Evolutionary conservation across 2,797 vertebrate genomes (phyloP).

Genomic region (Macropus fuliginosus): DNA sequence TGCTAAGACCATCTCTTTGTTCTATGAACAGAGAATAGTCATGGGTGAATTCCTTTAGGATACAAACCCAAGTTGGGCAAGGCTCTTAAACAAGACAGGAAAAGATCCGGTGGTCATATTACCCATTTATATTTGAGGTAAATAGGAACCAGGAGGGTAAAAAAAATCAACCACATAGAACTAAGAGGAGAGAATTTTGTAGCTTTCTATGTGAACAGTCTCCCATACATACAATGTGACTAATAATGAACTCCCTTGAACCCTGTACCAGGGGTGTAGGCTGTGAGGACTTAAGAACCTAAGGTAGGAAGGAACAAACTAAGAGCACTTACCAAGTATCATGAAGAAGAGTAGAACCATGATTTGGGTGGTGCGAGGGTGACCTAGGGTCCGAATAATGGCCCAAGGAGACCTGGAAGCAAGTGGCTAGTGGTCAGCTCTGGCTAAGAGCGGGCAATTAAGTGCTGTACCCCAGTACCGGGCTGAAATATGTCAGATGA

Average conservation of each 20-base stretch:
- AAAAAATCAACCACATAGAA: background rate
- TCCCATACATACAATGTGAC: background rate
- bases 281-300: background rate
- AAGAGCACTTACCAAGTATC: background rate
- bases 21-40: background rate
- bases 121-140: background rate
- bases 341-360: background rate
- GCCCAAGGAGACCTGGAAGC: background rate
- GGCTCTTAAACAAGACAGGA: background rate
- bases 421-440: background rate
- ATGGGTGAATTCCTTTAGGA: background rate
- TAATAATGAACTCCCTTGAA: background rate
- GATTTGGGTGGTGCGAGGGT: background rate
- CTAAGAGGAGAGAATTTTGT: background rate
- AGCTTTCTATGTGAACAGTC: background rate
- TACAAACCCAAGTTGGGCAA: background rate
- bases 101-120: background rate
- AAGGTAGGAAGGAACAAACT: background rate
- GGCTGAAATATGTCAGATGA: background rate
- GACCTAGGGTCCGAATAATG: background rate
- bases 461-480: background rate
- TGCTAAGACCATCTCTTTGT: background rate
- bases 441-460: background rate
- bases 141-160: background rate
- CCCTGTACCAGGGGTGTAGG: background rate